Conservation (phyloP, 2,888 invertebrate species). For the Suillia variegata region DNA sequence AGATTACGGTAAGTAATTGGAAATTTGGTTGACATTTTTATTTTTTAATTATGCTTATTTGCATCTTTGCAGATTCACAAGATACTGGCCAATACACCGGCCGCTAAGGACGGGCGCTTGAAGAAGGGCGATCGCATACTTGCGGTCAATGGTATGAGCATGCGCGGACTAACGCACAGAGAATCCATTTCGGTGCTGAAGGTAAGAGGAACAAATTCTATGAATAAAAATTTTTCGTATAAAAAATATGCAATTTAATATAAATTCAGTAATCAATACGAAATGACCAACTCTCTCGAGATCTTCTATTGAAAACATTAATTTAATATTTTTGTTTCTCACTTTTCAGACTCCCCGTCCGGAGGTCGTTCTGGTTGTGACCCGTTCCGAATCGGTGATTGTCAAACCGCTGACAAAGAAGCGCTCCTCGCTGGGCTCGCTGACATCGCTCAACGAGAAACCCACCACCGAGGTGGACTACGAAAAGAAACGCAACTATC, state of each 20-base stretch:
- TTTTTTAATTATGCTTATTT: neutral
- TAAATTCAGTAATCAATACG: neutral
- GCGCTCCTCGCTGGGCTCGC: constrained; percentile 59
- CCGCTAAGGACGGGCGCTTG: constrained; percentile 83
- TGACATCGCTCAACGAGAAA: constrained; percentile 60
- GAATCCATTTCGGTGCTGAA: constrained; percentile 87
- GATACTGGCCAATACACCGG: constrained; percentile 83
- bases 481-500: constrained; percentile 58
- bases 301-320: too few relatives aligned
- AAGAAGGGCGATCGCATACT: constrained; percentile 86
- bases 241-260: constrained; percentile 8
- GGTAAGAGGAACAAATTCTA: too few relatives aligned
- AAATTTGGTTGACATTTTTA: neutral
- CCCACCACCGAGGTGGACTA: constrained; percentile 51
- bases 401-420: constrained; percentile 58
- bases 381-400: constrained; percentile 63
- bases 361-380: constrained; percentile 79
- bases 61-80: constrained; percentile 74
- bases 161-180: constrained; percentile 83
- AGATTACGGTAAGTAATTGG: constrained; percentile 76
- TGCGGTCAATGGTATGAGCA: constrained; percentile 84
- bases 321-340: too few relatives aligned
- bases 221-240: constrained; percentile 5
- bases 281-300: too few relatives aligned
- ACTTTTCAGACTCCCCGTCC: constrained; percentile 72